Base-by-base conservation (phyloP, 1,140 invertebrate species). In the Zophobas morio region DNA sequence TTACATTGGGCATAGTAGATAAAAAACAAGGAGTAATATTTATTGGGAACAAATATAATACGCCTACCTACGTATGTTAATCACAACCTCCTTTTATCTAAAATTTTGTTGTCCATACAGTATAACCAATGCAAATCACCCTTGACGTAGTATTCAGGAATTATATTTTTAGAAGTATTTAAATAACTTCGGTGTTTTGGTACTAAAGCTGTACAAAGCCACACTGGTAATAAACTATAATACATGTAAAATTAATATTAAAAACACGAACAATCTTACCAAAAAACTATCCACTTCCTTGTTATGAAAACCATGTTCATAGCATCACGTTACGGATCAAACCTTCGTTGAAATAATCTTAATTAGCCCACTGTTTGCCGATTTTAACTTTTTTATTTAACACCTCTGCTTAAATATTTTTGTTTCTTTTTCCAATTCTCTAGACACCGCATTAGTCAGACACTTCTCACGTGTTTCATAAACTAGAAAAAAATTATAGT, bases 61-160 rank as follows among this genome's bases (percentile, higher is more conserved):
- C 20, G 20, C 20, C 20, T 20, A 20, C 20, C 20, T 20, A 20
- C 20, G 20, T 20, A 20, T 20, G 20, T 20, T 20, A 20, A 20
- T 20, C 20, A 20, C 20, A 20, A 20, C 20, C 20, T 20, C 20
- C 20, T 20, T 20, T 20, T 34, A 8, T 34, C 5, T 42, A 35
- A 74, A 46, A 1, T n/a, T 46, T 60, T n/a, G 8, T 46, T 32
- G 51, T 42, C 6, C 34, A 20, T 33, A 32, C 71, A 32, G 39
- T 47, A 6, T n/a, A 70, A 40, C 49, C 6, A 53, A 8, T 74
- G 51, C n/a, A 6, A 70, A 36, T 63, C 80, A 85, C 84, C 84
- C 81, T 82, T 83, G n/a, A 84, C 74, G 76, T 85, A 85, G 75
- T 83, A 79, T 72, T 84, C 82, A 32, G 84, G 84, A 47, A 85